Conservation (phyloP, 2,888 invertebrate genomes). For the Clivina fossor region DNA sequence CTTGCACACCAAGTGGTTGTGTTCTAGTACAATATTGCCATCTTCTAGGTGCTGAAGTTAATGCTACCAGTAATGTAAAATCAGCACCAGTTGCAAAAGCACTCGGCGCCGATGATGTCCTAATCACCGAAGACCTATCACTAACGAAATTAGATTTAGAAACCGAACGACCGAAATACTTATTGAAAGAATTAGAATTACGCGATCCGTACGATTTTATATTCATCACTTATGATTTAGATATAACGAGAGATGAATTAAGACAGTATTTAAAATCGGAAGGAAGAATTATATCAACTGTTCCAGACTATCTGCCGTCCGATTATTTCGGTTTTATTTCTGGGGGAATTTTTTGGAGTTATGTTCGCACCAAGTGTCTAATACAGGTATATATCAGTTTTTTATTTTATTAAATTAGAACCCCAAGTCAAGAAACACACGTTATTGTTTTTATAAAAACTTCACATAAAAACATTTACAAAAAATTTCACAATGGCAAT, state of each 20-base stretch:
- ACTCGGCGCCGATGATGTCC: slow-evolving; percentile 58
- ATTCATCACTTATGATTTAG: slow-evolving; percentile 46
- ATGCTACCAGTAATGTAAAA: slow-evolving; percentile 56
- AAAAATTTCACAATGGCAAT: no score
- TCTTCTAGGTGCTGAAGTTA: slow-evolving; percentile 60
- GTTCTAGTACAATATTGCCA: slow-evolving; percentile 61
- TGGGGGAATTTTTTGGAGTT: slow-evolving; percentile 54
- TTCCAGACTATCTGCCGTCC: slow-evolving; percentile 54
- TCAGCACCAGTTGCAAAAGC: slow-evolving; percentile 60
- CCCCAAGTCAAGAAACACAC: no score
- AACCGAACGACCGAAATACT: slow-evolving; percentile 27
- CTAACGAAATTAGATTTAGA: slow-evolving; percentile 30
- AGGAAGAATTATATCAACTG: slow-evolving; percentile 53
- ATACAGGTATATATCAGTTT: no score
- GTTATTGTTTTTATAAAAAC: no score
- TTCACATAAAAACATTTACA: no score
- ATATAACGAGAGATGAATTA: slow-evolving; percentile 42
- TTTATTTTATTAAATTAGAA: slow-evolving; percentile 35
- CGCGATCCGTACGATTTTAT: slow-evolving; percentile 49
- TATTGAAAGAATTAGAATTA: slow-evolving; percentile 47
- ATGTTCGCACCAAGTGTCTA: slow-evolving; percentile 51
- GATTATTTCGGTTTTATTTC: slow-evolving; percentile 58
- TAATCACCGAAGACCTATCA: slow-evolving; percentile 48
- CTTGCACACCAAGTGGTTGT: slow-evolving; percentile 62
- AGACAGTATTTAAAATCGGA: slow-evolving; percentile 42